These are phyloP conservation scores for Aplodontia rufa DNA, from an alignment of 2,113 vertebrate species.

Conservation along the genomic window DNA sequence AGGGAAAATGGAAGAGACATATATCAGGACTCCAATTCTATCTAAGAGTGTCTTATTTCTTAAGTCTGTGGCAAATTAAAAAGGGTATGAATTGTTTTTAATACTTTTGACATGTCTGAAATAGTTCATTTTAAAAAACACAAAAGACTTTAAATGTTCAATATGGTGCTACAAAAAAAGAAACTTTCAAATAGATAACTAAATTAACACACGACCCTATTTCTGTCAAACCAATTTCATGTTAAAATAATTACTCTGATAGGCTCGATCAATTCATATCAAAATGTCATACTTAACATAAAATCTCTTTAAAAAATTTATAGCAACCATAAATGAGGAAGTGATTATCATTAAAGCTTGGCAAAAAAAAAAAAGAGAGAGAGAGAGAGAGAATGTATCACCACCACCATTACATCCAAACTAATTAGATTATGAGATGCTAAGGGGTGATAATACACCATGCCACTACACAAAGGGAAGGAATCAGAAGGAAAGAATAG, in stretches of 20 bases:
- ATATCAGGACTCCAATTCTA: background rate
- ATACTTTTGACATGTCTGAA: background rate
- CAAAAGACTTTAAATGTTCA: background rate
- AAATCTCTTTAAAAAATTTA: constrained; percentile 6
- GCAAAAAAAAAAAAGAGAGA: background rate
- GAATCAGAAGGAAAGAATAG: background rate
- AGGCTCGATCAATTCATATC: background rate
- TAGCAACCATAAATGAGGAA: background rate
- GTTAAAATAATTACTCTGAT: background rate
- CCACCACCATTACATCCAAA: background rate
- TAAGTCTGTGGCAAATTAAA: background rate
- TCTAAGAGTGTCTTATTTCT: no score
- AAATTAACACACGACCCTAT: background rate
- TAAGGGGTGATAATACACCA: background rate
- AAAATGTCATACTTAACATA: constrained; percentile 50
- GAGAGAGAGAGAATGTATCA: background rate
- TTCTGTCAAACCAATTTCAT: constrained; percentile 16
- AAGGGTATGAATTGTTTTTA: constrained; percentile 6
- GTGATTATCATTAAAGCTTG: background rate
- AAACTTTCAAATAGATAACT: background rate
- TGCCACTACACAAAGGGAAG: background rate
- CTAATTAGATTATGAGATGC: background rate
- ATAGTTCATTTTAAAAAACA: background rate
- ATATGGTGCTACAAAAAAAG: constrained; percentile 46
- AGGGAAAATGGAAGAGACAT: background rate